A percentile compares a stretch with the other conserved stretches of the same genome.
Conservation (phyloP, 1,140 invertebrate genomes). For the Physella acuta region DNA sequence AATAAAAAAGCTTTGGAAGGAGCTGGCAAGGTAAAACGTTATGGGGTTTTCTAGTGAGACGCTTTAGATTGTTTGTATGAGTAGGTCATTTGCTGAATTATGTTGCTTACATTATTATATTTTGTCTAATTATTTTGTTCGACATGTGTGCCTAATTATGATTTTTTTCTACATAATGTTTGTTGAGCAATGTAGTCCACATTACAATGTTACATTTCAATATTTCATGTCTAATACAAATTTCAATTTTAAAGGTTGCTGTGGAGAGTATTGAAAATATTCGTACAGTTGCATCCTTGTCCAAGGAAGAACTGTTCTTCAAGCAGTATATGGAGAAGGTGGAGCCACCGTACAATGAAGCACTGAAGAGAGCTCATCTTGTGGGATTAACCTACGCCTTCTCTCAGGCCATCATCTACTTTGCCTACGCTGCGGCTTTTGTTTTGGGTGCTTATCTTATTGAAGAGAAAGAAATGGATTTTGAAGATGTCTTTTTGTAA, state of each 20-base stretch:
- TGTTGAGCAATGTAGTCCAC: no score
- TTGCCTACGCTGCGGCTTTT: slow-evolving; percentile 78
- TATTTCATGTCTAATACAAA: no score
- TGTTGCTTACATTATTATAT: no score
- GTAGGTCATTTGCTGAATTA: no score
- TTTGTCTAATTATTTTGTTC: no score
- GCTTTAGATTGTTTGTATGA: no score
- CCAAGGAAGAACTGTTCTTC: slow-evolving; percentile 60
- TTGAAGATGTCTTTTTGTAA: slow-evolving; percentile 81
- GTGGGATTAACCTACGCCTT: slow-evolving; percentile 73
- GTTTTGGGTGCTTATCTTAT: slow-evolving; percentile 83
- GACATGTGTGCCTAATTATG: no score
- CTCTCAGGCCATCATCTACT: slow-evolving; percentile 75
- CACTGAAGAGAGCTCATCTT: slow-evolving; percentile 68
- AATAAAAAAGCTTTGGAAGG: slow-evolving; percentile 50
- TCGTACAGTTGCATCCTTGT: slow-evolving; percentile 64
- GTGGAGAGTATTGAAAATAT: slow-evolving; percentile 65
- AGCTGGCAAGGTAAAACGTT: slow-evolving; percentile 49
- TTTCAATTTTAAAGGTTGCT: slow-evolving; percentile 55
- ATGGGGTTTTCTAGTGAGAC: no score
- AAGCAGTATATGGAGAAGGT: slow-evolving; percentile 37
- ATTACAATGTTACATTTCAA: no score
- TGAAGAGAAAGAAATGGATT: slow-evolving; percentile 66
- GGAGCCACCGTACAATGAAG: slow-evolving; percentile 41
- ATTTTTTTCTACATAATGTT: no score